Base-by-base conservation (phyloP, 2,888 invertebrate genomes). In the Drosophila merina region DNA sequence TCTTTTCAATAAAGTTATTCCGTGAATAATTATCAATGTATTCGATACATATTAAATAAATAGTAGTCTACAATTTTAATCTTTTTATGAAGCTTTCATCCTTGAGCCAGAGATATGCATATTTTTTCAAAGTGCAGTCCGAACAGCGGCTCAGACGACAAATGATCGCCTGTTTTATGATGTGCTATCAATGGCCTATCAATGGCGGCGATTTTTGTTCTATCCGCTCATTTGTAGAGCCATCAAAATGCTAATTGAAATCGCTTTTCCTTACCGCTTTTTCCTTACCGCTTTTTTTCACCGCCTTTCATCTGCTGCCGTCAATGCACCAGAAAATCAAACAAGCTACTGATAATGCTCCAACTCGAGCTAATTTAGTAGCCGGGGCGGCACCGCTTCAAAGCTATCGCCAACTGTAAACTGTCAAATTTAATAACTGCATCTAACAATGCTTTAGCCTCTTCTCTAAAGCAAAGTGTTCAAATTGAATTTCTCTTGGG, bases 241-340 rank as follows among this genome's bases (percentile, higher is more conserved):
- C 87, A 86, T 89, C 87, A 88, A 86, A 84, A 86, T 86, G 89
- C 79, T 86, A 89, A 86, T 86, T 89, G 87, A 79, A 79, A 84
- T 83, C 56, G 66, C 51, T 68, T 54, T 71, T 51, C 20, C 72
- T 51, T 52, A 10, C 31, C 70, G 44, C 51, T 56, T 62, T 45
- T 38, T 26, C 33, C 9, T 8, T 25, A n/a, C 10, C 9, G 54
- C 28, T 20, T 20, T 20, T 20, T 20, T 20, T 2, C 20, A 28
- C 30, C 44, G 71, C 56, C 78, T 88, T 88, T 86, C 74, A 88
- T 86, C 83, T 88, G 4, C 9, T n/a, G 63, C 78, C 88, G 88
- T 72, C 70, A 52, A 55, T 75, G 89, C 77, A 82, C 82, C 76
- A 82, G 74, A 85, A 88, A 82, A 67, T 72, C 79, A 78, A 81